These are phyloP conservation scores for Esox niger DNA, from an alignment of 2,113 vertebrate species.

Conservation along the genomic window DNA sequence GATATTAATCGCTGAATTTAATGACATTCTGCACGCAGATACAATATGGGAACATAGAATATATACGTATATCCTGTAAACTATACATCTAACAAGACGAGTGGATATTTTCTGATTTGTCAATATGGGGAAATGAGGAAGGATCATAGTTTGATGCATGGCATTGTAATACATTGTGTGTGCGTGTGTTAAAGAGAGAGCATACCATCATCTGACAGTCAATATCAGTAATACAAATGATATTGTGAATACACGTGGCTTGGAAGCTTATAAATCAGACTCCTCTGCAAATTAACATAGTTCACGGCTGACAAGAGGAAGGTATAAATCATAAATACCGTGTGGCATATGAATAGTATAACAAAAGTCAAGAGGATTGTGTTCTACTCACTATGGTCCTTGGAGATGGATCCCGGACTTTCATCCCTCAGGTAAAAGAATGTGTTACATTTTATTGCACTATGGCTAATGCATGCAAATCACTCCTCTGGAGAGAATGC, in stretches of 20 bases:
- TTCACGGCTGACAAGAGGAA: slow-evolving; percentile 56
- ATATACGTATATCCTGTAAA: no score
- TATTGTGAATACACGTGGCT: slow-evolving; percentile 56
- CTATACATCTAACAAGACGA: no score
- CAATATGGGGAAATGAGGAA: neutral
- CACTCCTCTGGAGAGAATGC: neutral
- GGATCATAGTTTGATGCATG: neutral
- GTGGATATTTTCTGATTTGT: neutral
- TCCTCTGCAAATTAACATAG: slow-evolving; percentile 60
- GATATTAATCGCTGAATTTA: neutral
- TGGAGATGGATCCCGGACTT: neutral
- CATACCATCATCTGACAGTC: slow-evolving; percentile 56
- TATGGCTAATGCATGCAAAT: neutral
- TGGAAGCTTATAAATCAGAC: slow-evolving; percentile 63
- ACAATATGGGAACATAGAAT: neutral
- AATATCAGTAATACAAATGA: slow-evolving; percentile 65
- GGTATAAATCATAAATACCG: slow-evolving; percentile 53
- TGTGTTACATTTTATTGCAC: neutral
- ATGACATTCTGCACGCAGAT: neutral
- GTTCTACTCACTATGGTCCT: slow-evolving; percentile 11
- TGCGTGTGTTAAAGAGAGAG: slow-evolving; percentile 24
- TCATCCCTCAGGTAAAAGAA: neutral
- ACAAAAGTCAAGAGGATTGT: slow-evolving; percentile 34
- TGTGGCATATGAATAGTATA: slow-evolving; percentile 46
- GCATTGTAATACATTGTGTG: neutral